Conservation (phyloP, 2,797 vertebrate genomes). For the Poecilia picta region DNA sequence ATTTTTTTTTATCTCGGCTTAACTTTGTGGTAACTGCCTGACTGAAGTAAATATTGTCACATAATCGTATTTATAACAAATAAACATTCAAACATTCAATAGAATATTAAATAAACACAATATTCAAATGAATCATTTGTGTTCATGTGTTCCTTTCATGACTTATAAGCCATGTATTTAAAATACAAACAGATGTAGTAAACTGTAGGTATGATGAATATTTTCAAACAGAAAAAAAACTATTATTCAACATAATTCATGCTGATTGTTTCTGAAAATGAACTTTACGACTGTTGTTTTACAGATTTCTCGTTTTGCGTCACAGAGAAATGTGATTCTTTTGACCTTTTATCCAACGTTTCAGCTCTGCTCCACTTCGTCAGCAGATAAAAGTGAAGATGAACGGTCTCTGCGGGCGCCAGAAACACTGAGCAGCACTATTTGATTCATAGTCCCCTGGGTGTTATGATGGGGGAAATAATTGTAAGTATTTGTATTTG, state of each 20-base stretch:
- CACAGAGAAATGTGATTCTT: slow-evolving; percentile 50
- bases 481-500: slow-evolving; percentile 81
- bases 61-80: not conserved
- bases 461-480: slow-evolving; percentile 78
- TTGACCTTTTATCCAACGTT: slow-evolving; percentile 64
- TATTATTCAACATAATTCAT: slow-evolving; percentile 12
- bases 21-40: not conserved
- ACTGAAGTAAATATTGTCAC: not conserved
- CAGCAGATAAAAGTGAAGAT: slow-evolving; percentile 71
- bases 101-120: not conserved
- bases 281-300: slow-evolving; percentile 9
- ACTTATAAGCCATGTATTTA: slow-evolving; percentile 5
- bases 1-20: not conserved
- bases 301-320: slow-evolving; percentile 35
- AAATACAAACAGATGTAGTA: slow-evolving; percentile 1
- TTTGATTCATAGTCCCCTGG: slow-evolving; percentile 75
- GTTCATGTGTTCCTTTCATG: not conserved
- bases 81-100: not conserved
- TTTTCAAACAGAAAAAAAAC: not conserved
- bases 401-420: slow-evolving; percentile 72
- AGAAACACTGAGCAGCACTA: slow-evolving; percentile 71
- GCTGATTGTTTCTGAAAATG: slow-evolving; percentile 21
- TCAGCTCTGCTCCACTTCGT: slow-evolving; percentile 60
- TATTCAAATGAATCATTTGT: not conserved
- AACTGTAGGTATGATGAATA: not conserved